These are phyloP conservation scores for Chlamydotis undulata DNA, from an alignment of 2,113 vertebrate species.

Conservation along the genomic window DNA sequence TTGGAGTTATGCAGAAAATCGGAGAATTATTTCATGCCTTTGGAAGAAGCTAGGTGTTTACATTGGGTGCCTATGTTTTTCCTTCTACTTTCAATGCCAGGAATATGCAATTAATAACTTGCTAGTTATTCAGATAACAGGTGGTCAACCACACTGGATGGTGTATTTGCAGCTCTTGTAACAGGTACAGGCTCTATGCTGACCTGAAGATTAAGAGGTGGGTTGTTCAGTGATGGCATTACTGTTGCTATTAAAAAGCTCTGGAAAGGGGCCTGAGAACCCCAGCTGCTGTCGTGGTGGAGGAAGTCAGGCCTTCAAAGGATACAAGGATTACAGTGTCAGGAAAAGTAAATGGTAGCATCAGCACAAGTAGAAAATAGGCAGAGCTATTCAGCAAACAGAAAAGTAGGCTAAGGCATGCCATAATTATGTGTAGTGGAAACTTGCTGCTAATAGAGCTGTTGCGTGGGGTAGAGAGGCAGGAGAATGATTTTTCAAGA, in stretches of 20 bases:
- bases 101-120: conserved; percentile 48
- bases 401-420: conserved; percentile 78
- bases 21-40: neutral
- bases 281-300: conserved; percentile 71
- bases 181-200: conserved; percentile 61
- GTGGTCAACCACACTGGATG: conserved; percentile 42
- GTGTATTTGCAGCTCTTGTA: conserved; percentile 59
- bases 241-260: conserved; percentile 77
- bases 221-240: conserved; percentile 72
- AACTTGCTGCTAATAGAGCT: conserved; percentile 72
- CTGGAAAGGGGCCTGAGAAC: conserved; percentile 73
- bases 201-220: conserved; percentile 76
- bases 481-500: conserved; percentile 62
- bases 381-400: conserved; percentile 76
- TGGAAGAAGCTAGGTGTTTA: neutral
- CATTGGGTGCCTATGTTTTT: neutral
- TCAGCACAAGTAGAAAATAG: conserved; percentile 80
- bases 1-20: conserved; percentile 25
- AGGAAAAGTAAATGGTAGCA: conserved; percentile 79
- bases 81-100: conserved; percentile 41
- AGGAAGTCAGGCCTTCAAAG: conserved; percentile 78
- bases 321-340: conserved; percentile 74
- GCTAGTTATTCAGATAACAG: conserved; percentile 54
- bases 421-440: conserved; percentile 74
- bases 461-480: conserved; percentile 44